Conservation (phyloP, 2,113 vertebrate species). For the Sebastes fasciatus region DNA sequence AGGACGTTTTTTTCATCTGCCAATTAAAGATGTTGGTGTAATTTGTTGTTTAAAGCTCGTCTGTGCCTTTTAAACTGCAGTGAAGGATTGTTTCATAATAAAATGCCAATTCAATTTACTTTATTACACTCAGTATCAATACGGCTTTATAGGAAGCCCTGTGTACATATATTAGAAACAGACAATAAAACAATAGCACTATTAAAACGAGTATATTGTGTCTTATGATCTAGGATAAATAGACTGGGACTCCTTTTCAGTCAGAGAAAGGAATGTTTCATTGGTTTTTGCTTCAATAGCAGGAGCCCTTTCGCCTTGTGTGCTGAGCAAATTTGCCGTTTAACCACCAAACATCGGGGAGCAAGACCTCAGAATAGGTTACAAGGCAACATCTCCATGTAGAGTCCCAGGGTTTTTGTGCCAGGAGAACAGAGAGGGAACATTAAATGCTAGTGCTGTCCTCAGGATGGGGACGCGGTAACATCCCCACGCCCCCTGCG, state of each 20-base stretch:
- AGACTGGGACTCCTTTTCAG: neutral
- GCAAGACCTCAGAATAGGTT: constrained; percentile 48
- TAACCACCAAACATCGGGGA: constrained; percentile 19
- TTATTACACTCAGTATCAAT: neutral
- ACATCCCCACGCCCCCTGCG: constrained; percentile 17
- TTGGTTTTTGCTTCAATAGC: constrained; percentile 18
- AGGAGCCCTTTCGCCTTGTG: constrained; percentile 23
- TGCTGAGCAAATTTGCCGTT: constrained; percentile 37
- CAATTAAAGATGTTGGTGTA: neutral
- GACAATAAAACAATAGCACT: neutral
- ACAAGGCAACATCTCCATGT: constrained; percentile 38
- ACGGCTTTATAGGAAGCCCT: neutral
- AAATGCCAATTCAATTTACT: neutral
- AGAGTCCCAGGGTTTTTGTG: constrained; percentile 15
- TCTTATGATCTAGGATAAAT: neutral
- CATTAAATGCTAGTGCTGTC: constrained; percentile 49
- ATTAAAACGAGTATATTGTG: neutral
- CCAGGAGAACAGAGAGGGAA: constrained; percentile 24
- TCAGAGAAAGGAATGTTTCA: neutral
- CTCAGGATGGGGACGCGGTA: constrained; percentile 33
- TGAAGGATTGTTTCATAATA: neutral
- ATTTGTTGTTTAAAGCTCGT: neutral
- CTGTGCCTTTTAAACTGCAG: neutral
- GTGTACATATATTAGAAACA: neutral
- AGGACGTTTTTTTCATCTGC: neutral